Evolutionary conservation across 2,888 invertebrate genomes (phyloP).

Genomic region (Timema podura): DNA sequence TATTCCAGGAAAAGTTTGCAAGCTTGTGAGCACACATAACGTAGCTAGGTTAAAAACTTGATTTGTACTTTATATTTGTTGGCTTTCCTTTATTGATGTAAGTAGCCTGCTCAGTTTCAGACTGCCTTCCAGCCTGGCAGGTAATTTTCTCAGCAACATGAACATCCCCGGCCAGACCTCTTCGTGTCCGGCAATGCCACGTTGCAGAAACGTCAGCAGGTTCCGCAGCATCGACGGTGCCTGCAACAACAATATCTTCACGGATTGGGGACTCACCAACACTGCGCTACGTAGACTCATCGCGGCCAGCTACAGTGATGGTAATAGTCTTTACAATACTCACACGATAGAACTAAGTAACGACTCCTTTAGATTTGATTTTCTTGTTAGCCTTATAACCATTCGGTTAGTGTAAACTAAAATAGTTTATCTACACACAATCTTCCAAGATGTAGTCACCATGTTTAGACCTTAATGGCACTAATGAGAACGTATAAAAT

Average conservation of each 20-base stretch:
- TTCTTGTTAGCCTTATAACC: too few species aligned
- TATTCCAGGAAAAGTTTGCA: too few species aligned
- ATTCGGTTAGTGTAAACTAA: too few species aligned
- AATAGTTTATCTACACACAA: too few species aligned
- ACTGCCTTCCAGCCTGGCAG: background rate
- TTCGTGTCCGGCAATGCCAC: background rate
- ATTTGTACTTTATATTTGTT: too few species aligned
- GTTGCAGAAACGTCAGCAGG: background rate
- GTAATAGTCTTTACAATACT: constrained; percentile 6
- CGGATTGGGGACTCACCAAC: constrained; percentile 63
- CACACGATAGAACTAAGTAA: too few species aligned
- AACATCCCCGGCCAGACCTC: background rate
- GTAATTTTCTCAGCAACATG: constrained; percentile 2
- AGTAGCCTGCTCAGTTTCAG: background rate
- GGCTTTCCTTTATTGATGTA: background rate
- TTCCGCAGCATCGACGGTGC: constrained; percentile 78
- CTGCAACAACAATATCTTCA: constrained; percentile 85
- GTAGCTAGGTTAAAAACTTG: too few species aligned
- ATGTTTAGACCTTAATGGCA: too few species aligned
- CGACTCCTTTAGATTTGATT: too few species aligned
- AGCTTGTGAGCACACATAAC: too few species aligned
- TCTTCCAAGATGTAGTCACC: too few species aligned
- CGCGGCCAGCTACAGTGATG: constrained; percentile 22
- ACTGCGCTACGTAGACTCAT: constrained; percentile 19
- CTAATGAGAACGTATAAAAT: too few species aligned